These are phyloP conservation scores for Euplexia lucipara DNA, from an alignment of 2,888 invertebrate species.

Conservation along the genomic window DNA sequence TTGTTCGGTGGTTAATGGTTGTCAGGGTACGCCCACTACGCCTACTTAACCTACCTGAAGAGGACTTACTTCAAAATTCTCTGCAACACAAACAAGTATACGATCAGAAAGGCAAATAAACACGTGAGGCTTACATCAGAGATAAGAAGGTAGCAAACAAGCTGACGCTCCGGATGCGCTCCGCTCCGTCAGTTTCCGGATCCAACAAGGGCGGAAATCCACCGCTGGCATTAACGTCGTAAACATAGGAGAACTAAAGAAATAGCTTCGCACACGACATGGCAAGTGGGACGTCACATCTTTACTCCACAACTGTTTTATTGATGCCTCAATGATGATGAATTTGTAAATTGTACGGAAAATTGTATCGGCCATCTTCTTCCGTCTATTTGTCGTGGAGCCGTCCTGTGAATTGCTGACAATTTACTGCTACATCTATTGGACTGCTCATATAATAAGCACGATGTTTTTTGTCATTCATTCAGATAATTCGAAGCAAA, in stretches of 20 bases:
- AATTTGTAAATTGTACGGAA: slow-evolving; percentile 55
- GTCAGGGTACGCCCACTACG: slow-evolving; percentile 31
- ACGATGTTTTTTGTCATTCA: background rate
- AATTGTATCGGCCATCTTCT: slow-evolving; percentile 30
- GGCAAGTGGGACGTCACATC: slow-evolving; percentile 58
- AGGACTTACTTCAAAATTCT: slow-evolving; percentile 42
- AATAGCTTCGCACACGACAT: slow-evolving; percentile 70
- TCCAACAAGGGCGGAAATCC: slow-evolving; percentile 73
- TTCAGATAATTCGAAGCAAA: slow-evolving; percentile 7
- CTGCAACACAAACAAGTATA: slow-evolving; percentile 60
- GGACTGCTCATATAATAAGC: background rate
- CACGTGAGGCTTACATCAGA: slow-evolving; percentile 68
- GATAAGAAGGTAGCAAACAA: slow-evolving; percentile 80
- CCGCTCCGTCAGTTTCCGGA: slow-evolving; percentile 79
- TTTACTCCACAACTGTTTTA: slow-evolving; percentile 68
- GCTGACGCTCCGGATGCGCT: slow-evolving; percentile 80
- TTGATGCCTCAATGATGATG: slow-evolving; percentile 58
- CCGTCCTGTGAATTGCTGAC: slow-evolving; percentile 7
- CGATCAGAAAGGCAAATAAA: slow-evolving; percentile 74
- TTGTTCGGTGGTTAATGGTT: slow-evolving; percentile 17
- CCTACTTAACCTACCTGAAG: slow-evolving; percentile 30
- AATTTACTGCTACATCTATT: slow-evolving; percentile 16
- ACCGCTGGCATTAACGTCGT: slow-evolving; percentile 74
- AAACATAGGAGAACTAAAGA: slow-evolving; percentile 71
- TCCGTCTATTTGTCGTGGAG: slow-evolving; percentile 19